Base-by-base conservation (phyloP, 2,113 vertebrate species). In the Dascyllus trimaculatus region DNA sequence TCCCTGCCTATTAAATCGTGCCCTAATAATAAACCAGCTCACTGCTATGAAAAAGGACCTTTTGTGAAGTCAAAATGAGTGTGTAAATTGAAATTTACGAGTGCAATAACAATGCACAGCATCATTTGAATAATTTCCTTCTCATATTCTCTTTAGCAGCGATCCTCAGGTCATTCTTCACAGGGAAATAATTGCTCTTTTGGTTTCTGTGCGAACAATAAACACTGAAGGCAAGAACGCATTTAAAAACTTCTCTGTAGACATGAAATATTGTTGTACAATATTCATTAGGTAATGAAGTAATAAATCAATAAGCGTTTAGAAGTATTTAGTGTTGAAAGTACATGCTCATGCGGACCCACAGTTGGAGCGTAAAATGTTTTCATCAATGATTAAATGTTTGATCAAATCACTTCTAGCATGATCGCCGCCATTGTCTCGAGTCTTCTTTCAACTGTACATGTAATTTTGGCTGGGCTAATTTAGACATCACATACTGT, bases 41-140 rank as follows among this genome's bases (percentile, higher is more conserved):
- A 22, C 64, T 76, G 61, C 67, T 38, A 40, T 67, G 17, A 19
- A 52, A 58, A 63, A 19, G 35, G 65, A 65, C 15, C 14, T 43
- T 81, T 53, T 40, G 61, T 54, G 38, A 74, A 75, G 56, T 84
- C 56, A 61, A 56, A 85, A 71, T 69, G 62, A 79, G 46, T 56
- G 60, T 65, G 52, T 71, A 86, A 86, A 85, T 74, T 71, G 53
- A 82, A 86, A 84, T 77, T 66, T 79, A 86, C 4, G 69, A 81
- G 59, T 75, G 48, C 60, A 70, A 84, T 86, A 80, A 89, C 71
- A 80, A 85, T 68, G 53, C 74, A 62, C 6, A 13, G 60, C 5
- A 4, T 57, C 52, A 71, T 85, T 85, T 87, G 74, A 90, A 84
- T 85, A 83, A 84, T 84, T 74, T 73, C 67, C 56, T 61, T 54